Percentiles rank a stretch among this genome's conserved stretches.
phyloP scores from a whole-genome alignment of 2,888 invertebrate genomes.

The Acleris cristana region DNA sequence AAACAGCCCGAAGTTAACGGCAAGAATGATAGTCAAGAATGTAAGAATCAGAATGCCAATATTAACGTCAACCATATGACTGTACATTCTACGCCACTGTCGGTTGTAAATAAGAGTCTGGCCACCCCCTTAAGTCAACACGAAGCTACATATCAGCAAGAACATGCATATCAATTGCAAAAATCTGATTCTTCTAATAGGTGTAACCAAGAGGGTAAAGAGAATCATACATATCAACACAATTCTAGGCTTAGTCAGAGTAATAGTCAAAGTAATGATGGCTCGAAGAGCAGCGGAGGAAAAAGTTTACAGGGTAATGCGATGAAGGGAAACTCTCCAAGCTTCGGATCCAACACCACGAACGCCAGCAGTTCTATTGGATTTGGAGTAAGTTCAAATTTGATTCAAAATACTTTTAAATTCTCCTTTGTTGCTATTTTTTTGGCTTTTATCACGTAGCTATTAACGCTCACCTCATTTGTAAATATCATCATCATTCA shows the following conservation, averaged over 20 bases:
- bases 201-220: slow-evolving; percentile 81
- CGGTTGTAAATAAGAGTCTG: slow-evolving; percentile 85
- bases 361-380: slow-evolving; percentile 72
- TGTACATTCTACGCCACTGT: slow-evolving; percentile 80
- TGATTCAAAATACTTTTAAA: slow-evolving; percentile 1
- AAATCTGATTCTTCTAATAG: slow-evolving; percentile 80
- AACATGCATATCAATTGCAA: slow-evolving; percentile 80
- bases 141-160: slow-evolving; percentile 81
- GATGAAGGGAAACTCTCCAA: slow-evolving; percentile 74
- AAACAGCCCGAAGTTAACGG: slow-evolving; percentile 68
- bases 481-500: slow-evolving; percentile 79
- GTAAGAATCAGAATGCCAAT: slow-evolving; percentile 64
- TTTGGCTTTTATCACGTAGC: slow-evolving; percentile 44
- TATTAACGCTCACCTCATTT: slow-evolving; percentile 57
- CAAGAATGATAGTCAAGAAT: slow-evolving; percentile 65
- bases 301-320: slow-evolving; percentile 62
- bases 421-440: slow-evolving; percentile 32
- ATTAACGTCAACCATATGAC: slow-evolving; percentile 81
- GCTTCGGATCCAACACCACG: slow-evolving; percentile 67
- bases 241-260: slow-evolving; percentile 77
- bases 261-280: slow-evolving; percentile 70
- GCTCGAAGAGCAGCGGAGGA: slow-evolving; percentile 59
- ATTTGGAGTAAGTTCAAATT: slow-evolving; percentile 71
- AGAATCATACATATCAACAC: slow-evolving; percentile 82
- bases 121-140: slow-evolving; percentile 86